Evolutionary conservation across 2,888 invertebrate genomes (phyloP).

Genomic region (Eupithecia subumbrata): DNA sequence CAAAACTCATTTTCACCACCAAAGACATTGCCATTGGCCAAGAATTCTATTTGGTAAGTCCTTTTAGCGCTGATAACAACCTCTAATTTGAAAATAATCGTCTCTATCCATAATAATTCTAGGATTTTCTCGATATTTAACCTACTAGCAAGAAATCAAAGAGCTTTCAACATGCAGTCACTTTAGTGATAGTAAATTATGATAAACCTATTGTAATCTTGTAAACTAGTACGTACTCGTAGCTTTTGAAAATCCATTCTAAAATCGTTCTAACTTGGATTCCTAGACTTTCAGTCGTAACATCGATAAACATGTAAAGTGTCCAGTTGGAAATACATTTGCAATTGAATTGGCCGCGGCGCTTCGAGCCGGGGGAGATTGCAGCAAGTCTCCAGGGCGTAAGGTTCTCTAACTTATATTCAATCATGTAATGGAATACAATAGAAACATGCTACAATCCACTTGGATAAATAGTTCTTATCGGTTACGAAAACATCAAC

Average conservation of each 20-base stretch:
- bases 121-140: neutral
- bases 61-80: neutral
- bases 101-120: neutral
- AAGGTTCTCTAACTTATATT: slow-evolving; percentile 61
- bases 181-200: neutral
- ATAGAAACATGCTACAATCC: slow-evolving; percentile 27
- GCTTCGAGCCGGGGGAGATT: slow-evolving; percentile 54
- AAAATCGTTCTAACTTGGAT: slow-evolving; percentile 12
- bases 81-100: neutral
- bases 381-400: slow-evolving; percentile 52
- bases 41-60: neutral
- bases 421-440: slow-evolving; percentile 59
- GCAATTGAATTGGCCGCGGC: slow-evolving; percentile 57
- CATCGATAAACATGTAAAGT: slow-evolving; percentile 54
- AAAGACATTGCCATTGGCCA: neutral
- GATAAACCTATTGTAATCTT: neutral
- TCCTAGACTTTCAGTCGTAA: slow-evolving; percentile 6
- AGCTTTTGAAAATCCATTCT: neutral
- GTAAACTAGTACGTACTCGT: neutral
- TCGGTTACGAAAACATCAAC: neutral
- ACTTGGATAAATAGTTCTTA: slow-evolving; percentile 2
- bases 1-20: neutral
- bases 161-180: neutral
- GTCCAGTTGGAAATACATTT: slow-evolving; percentile 41
- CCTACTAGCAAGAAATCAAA: neutral